phyloP scores from a whole-genome alignment of 2,797 vertebrate genomes.

The Pantherophis alleghaniensis region DNA sequence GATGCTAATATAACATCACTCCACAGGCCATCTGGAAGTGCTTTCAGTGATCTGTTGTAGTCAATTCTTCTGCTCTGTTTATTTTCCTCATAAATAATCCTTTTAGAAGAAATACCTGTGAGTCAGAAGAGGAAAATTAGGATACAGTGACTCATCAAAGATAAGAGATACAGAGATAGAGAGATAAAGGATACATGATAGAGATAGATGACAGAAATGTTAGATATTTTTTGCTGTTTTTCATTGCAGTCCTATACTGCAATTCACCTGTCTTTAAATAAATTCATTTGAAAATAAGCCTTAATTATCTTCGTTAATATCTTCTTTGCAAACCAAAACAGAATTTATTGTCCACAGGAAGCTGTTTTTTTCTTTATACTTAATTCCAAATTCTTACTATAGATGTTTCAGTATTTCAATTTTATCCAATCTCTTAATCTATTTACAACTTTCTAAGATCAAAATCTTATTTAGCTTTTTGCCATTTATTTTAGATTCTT shows the following conservation, averaged over 20 bases:
- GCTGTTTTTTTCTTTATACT: not conserved
- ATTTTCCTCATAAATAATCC: conserved; percentile 28
- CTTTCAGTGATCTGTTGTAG: not conserved
- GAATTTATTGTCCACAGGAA: not conserved
- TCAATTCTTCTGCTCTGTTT: not conserved
- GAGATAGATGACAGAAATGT: not conserved
- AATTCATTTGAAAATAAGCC: not conserved
- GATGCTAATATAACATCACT: not conserved
- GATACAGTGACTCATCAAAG: not conserved
- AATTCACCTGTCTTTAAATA: not conserved
- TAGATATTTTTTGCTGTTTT: not conserved
- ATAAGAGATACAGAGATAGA: not conserved
- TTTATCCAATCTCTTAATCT: not conserved
- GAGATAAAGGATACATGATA: not conserved
- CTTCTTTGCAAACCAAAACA: not conserved
- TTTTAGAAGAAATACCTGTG: conserved; percentile 1
- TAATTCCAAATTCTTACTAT: not conserved
- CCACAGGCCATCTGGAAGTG: conserved; percentile 21
- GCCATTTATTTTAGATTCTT: not conserved
- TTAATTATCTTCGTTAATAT: not conserved
- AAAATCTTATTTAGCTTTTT: not conserved
- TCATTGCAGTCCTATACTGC: not conserved
- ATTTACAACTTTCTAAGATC: not conserved
- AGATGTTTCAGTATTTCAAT: not conserved
- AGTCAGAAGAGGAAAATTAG: not conserved